Evolutionary conservation across 2,113 vertebrate species (phyloP).

Genomic region (Xiphophorus maculatus): DNA sequence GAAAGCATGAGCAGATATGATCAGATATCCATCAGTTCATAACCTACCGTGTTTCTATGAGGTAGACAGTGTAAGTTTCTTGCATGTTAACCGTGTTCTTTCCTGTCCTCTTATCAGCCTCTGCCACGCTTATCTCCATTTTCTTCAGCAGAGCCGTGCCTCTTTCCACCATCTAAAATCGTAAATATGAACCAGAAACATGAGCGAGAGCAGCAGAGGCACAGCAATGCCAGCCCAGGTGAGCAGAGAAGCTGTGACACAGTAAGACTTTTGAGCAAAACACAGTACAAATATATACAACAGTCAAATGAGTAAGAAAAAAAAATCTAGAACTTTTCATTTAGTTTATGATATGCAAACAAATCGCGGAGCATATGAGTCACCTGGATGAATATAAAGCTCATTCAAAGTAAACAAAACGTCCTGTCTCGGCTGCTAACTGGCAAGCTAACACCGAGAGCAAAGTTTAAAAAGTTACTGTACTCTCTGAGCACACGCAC

Average conservation of each 20-base stretch:
- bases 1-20: background rate
- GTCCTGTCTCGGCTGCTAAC: constrained; percentile 21
- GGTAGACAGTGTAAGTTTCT: constrained; percentile 93
- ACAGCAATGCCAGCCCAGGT: background rate
- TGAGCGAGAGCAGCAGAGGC: background rate
- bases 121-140: constrained; percentile 90
- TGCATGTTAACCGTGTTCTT: constrained; percentile 92
- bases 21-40: background rate
- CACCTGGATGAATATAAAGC: background rate
- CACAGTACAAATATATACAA: constrained; percentile 19
- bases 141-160: constrained; percentile 83
- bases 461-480: constrained; percentile 31
- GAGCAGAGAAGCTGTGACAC: background rate
- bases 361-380: background rate
- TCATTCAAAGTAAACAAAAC: constrained; percentile 12
- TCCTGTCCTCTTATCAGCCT: constrained; percentile 92
- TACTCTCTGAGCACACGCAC: background rate
- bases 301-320: background rate
- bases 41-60: constrained; percentile 89
- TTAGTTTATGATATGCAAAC: background rate
- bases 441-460: constrained; percentile 43
- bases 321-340: background rate
- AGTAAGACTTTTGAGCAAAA: constrained; percentile 1
- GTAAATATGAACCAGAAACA: background rate
- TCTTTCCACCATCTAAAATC: constrained; percentile 85